Conservation (phyloP, 2,797 vertebrate species). For the Myiothlypis coronata region DNA sequence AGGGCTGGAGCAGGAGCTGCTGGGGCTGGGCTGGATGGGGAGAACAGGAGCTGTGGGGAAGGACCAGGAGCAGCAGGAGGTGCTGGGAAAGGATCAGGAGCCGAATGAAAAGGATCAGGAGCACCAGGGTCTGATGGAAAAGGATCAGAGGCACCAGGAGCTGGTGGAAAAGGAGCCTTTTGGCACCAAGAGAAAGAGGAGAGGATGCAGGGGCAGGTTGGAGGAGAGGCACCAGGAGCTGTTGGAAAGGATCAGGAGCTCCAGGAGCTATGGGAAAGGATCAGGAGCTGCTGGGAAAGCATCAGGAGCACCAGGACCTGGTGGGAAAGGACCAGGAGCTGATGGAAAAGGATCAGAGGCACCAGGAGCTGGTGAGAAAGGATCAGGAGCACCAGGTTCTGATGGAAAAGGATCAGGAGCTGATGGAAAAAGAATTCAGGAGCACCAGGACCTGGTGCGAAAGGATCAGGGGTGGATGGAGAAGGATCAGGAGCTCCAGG, state of each 20-base stretch:
- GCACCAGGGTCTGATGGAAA: too few relatives aligned
- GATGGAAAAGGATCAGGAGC: too few relatives aligned
- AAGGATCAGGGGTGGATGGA: too few relatives aligned
- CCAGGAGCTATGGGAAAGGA: fast-evolving
- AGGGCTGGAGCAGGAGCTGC: not conserved
- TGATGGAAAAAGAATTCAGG: too few relatives aligned
- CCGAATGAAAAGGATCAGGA: not conserved
- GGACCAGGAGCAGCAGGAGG: too few relatives aligned
- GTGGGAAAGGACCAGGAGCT: too few relatives aligned
- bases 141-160: not conserved
- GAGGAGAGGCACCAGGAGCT: not conserved
- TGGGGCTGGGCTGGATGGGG: not conserved
- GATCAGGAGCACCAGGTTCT: too few relatives aligned
- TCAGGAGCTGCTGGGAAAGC: too few relatives aligned
- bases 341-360: not conserved
- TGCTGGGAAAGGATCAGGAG: not conserved
- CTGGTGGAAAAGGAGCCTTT: not conserved
- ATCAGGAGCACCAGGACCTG: not conserved
- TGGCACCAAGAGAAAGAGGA: not conserved
- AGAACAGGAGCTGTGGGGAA: too few relatives aligned
- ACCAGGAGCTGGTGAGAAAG: fast-evolving
- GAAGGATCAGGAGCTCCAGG: too few relatives aligned
- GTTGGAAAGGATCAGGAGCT: too few relatives aligned
- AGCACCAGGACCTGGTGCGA: too few relatives aligned
- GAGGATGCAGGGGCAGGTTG: not conserved